phyloP scores from a whole-genome alignment of 2,888 invertebrate species.

The Pachliopta kotzebuea region DNA sequence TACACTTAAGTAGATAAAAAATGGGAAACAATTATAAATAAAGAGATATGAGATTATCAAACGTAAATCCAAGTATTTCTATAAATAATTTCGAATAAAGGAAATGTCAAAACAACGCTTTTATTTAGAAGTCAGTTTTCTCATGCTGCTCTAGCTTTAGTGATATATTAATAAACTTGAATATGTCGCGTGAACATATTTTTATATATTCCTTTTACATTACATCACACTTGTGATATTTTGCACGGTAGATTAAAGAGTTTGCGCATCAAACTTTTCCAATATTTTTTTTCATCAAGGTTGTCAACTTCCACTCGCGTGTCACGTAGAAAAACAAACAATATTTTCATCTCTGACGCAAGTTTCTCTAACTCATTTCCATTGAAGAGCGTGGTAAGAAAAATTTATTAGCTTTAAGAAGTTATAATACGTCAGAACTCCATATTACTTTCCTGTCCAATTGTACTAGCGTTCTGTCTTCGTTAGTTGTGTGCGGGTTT shows the following conservation, averaged over 20 bases:
- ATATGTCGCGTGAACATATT: not conserved
- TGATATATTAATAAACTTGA: not conserved
- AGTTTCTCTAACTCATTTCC: constrained; percentile 66
- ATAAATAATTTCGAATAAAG: no score
- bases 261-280: constrained; percentile 58
- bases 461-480: constrained; percentile 53
- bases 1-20: no score
- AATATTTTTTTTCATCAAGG: constrained; percentile 72
- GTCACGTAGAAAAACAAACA: constrained; percentile 68
- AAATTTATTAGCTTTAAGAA: constrained; percentile 53
- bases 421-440: constrained; percentile 42
- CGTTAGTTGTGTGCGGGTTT: constrained; percentile 64
- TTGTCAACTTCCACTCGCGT: constrained; percentile 58
- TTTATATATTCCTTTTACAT: not conserved
- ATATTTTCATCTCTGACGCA: constrained; percentile 56
- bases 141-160: not conserved
- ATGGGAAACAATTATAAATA: no score
- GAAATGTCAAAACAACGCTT: no score
- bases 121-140: not conserved
- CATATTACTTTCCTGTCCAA: constrained; percentile 44
- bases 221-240: not conserved
- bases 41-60: no score
- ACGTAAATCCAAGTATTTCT: no score
- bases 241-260: constrained; percentile 36
- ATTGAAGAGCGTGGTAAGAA: constrained; percentile 51